A percentile compares a stretch with the other conserved stretches of the same genome.
Evolutionary conservation across 2,113 vertebrate genomes (phyloP).

Genomic region (Verasper variegatus): DNA sequence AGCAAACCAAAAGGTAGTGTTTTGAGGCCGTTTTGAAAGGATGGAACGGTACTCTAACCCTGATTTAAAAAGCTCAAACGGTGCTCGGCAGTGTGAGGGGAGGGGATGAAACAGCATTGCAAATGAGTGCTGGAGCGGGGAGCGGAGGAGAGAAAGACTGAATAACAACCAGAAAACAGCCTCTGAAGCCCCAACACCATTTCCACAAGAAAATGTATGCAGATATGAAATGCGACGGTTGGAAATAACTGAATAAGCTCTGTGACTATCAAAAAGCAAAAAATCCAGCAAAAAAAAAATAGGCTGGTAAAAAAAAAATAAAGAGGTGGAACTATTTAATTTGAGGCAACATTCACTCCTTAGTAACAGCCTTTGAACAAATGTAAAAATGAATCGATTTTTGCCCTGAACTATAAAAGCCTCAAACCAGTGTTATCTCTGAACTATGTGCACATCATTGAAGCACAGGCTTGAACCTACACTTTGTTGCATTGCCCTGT

Average conservation of each 20-base stretch:
- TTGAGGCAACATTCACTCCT: slow-evolving; percentile 32
- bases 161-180: slow-evolving; percentile 68
- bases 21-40: slow-evolving; percentile 49
- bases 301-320: slow-evolving; percentile 3
- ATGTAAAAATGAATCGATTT: slow-evolving; percentile 16
- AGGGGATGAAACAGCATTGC: slow-evolving; percentile 71
- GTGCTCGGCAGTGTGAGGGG: slow-evolving; percentile 47
- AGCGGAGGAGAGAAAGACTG: slow-evolving; percentile 39
- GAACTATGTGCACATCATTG: slow-evolving; percentile 10
- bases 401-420: slow-evolving; percentile 5
- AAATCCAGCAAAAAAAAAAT: slow-evolving; percentile 43
- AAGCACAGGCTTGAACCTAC: not conserved
- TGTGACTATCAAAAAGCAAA: slow-evolving; percentile 49
- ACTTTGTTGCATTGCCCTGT: not conserved
- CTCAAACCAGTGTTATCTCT: slow-evolving; percentile 20
- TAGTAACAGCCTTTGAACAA: slow-evolving; percentile 32
- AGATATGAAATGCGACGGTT: slow-evolving; percentile 60
- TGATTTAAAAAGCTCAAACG: slow-evolving; percentile 68
- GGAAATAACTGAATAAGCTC: slow-evolving; percentile 46
- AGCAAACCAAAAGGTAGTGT: slow-evolving; percentile 38
- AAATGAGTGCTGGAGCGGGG: slow-evolving; percentile 62
- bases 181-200: slow-evolving; percentile 52
- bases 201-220: slow-evolving; percentile 40
- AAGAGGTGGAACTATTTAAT: slow-evolving; percentile 43
- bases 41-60: slow-evolving; percentile 41